Conservation (phyloP, 1,140 invertebrate species). For the Drosophila carrolli region DNA sequence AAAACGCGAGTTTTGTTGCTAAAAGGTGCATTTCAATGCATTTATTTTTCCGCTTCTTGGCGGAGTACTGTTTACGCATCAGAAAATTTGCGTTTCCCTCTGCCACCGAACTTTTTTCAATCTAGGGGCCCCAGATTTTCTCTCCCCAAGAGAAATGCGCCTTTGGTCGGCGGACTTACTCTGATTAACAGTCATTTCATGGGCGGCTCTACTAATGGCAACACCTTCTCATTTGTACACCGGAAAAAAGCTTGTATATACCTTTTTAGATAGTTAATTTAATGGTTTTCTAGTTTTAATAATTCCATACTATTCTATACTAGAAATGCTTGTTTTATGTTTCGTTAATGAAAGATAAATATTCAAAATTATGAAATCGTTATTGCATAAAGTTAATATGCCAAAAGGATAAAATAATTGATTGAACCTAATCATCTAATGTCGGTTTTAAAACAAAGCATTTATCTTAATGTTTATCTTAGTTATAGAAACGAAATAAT, state of each 20-base stretch:
- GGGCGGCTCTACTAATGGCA: conserved; percentile 18
- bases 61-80: conserved; percentile 61
- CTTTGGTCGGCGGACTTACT: conserved; percentile 47
- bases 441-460: no score
- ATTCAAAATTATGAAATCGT: no score
- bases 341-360: no score
- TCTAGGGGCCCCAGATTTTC: conserved; percentile 37
- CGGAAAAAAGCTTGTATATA: background rate
- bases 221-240: conserved; percentile 12
- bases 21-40: conserved; percentile 73
- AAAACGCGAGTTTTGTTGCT: conserved; percentile 80
- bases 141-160: conserved; percentile 31
- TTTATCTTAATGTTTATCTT: no score
- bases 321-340: no score
- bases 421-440: no score
- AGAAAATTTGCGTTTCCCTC: conserved; percentile 36
- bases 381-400: no score
- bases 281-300: no score
- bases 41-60: conserved; percentile 73
- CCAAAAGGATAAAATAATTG: no score
- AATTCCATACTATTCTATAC: no score
- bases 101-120: background rate
- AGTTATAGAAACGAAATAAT: no score
- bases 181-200: conserved; percentile 58
- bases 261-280: no score